phyloP scores from a whole-genome alignment of 1,140 invertebrate species.

The Platorchestia sp. region DNA sequence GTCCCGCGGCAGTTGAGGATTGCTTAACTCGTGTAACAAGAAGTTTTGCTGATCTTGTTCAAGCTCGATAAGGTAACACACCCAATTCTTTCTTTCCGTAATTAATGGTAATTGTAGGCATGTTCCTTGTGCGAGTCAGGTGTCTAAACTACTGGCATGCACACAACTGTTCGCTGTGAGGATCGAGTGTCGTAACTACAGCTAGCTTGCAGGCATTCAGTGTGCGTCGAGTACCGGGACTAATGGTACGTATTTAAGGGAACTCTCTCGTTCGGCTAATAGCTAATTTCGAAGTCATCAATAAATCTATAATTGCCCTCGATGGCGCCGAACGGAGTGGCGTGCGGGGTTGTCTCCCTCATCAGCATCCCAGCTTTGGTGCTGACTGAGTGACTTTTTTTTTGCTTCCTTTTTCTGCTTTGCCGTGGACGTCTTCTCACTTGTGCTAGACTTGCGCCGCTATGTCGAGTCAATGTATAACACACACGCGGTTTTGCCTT shows the following conservation, averaged over 20 bases:
- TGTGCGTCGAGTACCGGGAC: not conserved
- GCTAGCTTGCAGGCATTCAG: not conserved
- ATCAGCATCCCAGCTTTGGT: not conserved
- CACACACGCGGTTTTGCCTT: too few relatives aligned
- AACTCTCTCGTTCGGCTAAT: not conserved
- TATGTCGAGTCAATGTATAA: not conserved
- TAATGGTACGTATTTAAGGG: not conserved
- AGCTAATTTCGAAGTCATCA: conserved; percentile 36
- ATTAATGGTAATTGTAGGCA: too few relatives aligned
- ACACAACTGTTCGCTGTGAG: too few relatives aligned
- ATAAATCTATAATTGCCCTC: conserved; percentile 50
- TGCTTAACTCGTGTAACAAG: too few relatives aligned
- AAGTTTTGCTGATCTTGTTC: too few relatives aligned
- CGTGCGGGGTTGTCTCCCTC: not conserved
- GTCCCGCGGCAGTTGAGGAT: too few relatives aligned
- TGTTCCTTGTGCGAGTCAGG: too few relatives aligned
- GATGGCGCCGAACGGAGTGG: not conserved
- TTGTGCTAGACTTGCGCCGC: not conserved
- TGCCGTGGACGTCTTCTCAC: not conserved
- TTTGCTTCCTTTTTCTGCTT: not conserved
- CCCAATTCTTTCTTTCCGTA: too few relatives aligned
- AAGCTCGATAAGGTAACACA: too few relatives aligned
- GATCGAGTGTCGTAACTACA: too few relatives aligned
- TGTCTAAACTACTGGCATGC: too few relatives aligned
- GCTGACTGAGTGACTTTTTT: not conserved